phyloP scores from a whole-genome alignment of 2,113 vertebrate species.

The Tautogolabrus adspersus region DNA sequence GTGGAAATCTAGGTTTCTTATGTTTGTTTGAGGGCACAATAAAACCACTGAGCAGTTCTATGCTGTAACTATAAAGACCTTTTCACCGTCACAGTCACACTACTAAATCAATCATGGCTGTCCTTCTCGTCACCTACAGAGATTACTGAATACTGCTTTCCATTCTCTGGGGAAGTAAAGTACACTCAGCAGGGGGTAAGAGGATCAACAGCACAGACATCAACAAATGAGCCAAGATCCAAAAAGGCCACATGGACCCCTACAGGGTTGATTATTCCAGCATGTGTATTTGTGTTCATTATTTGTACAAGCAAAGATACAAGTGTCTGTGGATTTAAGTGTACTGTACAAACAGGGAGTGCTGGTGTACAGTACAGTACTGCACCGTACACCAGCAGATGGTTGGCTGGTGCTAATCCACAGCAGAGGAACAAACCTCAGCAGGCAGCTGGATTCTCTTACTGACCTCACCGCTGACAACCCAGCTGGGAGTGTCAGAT shows the following conservation, averaged over 20 bases:
- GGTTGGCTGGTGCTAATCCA: slow-evolving; percentile 65
- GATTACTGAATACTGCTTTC: slow-evolving; percentile 12
- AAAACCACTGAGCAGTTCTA: background rate
- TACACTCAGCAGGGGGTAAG: background rate
- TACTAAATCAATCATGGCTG: slow-evolving; percentile 9
- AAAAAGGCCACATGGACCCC: slow-evolving; percentile 14
- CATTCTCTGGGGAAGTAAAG: slow-evolving; percentile 16
- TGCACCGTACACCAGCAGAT: slow-evolving; percentile 63
- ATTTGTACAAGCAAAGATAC: slow-evolving; percentile 19
- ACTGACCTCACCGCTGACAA: slow-evolving; percentile 77
- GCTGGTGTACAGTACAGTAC: slow-evolving; percentile 28
- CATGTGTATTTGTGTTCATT: slow-evolving; percentile 21
- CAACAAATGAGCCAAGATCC: slow-evolving; percentile 25
- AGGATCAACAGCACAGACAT: slow-evolving; percentile 32
- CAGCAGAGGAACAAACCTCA: slow-evolving; percentile 61
- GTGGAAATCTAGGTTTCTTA: too few relatives aligned
- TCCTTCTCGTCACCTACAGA: slow-evolving; percentile 24
- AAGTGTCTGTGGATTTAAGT: background rate
- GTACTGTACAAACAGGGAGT: slow-evolving; percentile 28
- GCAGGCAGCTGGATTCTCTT: slow-evolving; percentile 75
- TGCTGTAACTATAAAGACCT: slow-evolving; percentile 1
- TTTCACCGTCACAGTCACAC: background rate
- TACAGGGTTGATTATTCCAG: slow-evolving; percentile 43
- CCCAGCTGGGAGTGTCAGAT: slow-evolving; percentile 78
- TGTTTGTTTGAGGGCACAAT: background rate